Base-by-base conservation (phyloP, 30 jellyfish, hydroid and myxozoan genomes). In the Turritopsis rubra region DNA sequence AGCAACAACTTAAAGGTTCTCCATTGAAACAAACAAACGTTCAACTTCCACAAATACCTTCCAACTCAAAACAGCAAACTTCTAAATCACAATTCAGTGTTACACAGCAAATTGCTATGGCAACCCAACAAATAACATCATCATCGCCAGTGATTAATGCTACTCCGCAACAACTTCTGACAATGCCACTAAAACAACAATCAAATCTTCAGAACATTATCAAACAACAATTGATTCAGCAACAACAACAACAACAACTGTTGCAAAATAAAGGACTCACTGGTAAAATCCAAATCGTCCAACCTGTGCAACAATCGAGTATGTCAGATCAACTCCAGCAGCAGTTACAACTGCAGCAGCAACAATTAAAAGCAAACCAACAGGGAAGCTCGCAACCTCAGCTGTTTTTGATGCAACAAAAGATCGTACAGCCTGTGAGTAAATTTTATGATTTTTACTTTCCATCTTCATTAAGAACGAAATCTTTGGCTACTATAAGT, bases 171-270 rank as follows among this genome's bases (percentile, higher is more conserved):
- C 85, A 77, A 30, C 30, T 31, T 0, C 41, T 60, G 29, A 77
- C 66, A 4, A 77, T 30, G 66, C 73, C 72, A 21, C 85, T 16
- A 29, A 77, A 77, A 27, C 85, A 77, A 60, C 66, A 77, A 29
- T 78, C 66, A 27, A 52, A 30, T 28, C 72, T 77, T 21, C 85
- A 77, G 27, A 77, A 28, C 27, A 30, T 77, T 5, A 13, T 77
- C 23, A 77, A 60, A 27, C 85, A 77, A 66, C 85, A 77, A 18
- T 60, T 29, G 29, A 60, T 28, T 13, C 52, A 75, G 72, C 85
- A 77, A 66, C 81, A 72, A 8, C 85, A 77, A 77, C 81, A 26
- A 3, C 31, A 72, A 22, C 81, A 72, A 22, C 8, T 72, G 31
- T 60, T 68, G 77, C 77, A 68, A 1, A 77, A 77, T 30, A 29